Evolutionary conservation across 2,888 invertebrate species (phyloP).

Genomic region (Stegana nigrithorax): DNA sequence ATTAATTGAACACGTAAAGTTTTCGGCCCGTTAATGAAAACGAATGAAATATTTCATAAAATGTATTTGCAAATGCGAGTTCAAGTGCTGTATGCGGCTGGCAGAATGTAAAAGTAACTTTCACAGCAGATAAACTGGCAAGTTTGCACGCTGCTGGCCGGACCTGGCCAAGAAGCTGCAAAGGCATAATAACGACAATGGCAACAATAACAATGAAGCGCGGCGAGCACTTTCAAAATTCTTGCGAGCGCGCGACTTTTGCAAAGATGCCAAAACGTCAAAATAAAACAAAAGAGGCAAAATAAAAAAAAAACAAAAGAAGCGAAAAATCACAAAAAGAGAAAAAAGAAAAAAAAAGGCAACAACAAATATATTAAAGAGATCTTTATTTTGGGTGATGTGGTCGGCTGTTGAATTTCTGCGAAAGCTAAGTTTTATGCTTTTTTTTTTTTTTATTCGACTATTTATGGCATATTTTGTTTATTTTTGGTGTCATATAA

Average conservation of each 20-base stretch:
- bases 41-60: too few relatives aligned
- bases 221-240: constrained; percentile 12
- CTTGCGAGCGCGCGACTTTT: neutral
- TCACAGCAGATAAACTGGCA: constrained; percentile 1
- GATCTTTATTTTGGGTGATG: too few relatives aligned
- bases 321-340: neutral
- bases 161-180: neutral
- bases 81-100: too few relatives aligned
- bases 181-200: neutral
- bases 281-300: too few relatives aligned
- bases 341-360: neutral
- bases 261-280: neutral
- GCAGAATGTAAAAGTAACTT: constrained; percentile 9
- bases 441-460: neutral
- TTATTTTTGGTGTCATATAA: constrained; percentile 20
- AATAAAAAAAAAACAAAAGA: too few relatives aligned
- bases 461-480: too few relatives aligned
- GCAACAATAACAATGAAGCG: neutral
- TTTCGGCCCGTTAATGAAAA: too few relatives aligned
- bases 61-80: too few relatives aligned
- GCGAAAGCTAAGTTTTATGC: neutral
- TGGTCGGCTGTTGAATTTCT: too few relatives aligned
- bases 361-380: neutral
- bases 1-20: too few relatives aligned
- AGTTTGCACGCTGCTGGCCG: neutral